Base-by-base conservation (phyloP, 1,140 invertebrate genomes). In the Drosophila littoralis region DNA sequence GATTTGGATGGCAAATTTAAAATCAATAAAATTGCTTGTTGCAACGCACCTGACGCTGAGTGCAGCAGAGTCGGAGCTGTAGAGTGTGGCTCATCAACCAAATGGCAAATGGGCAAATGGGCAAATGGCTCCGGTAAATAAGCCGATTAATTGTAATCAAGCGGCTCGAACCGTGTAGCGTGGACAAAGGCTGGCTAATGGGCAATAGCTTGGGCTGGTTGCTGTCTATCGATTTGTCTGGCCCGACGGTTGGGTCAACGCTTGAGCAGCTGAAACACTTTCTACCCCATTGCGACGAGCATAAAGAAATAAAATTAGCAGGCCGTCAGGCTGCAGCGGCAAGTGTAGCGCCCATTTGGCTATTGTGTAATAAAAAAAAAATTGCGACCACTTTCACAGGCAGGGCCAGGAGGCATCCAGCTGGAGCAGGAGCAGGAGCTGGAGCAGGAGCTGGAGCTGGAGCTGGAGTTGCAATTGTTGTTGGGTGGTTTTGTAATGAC, bases 81-180 rank as follows among this genome's bases (percentile, higher is more conserved):
- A 52, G 42, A 59, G 50, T 65, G 22, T 48, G 50, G 43, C 60
- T 71, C 79, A 81, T 73, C 70, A 54, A 57, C 57, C 52, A 46
- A 65, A 61, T 50, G 17, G 46, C 52, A 55, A 55, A 36, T 52
- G 12, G 61, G 73, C 61, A 63, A 59, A 59, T 74, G 66, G 75
- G 57, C 57, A 67, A 74, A 68, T 58, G 67, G 72, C 59, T 79
- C 46, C 71, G 55, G 73, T 71, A 86, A 88, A 83, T 86, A 89
- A 89, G 84, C 84, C 84, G 84, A 89, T 89, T 89, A 89, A 89
- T 89, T 89, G 84, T 89, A 89, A 89, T 89, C 84, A 89, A 89
- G 84, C 84, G 59, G 70, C 69, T 74, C 58, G 67, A 50, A 77
- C 70, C 51, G 51, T 70, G 54, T 33, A 51, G 17, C 46, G 9